These are phyloP conservation scores for Melanaphis sacchari DNA, from an alignment of 1,140 invertebrate genomes.

Conservation along the genomic window DNA sequence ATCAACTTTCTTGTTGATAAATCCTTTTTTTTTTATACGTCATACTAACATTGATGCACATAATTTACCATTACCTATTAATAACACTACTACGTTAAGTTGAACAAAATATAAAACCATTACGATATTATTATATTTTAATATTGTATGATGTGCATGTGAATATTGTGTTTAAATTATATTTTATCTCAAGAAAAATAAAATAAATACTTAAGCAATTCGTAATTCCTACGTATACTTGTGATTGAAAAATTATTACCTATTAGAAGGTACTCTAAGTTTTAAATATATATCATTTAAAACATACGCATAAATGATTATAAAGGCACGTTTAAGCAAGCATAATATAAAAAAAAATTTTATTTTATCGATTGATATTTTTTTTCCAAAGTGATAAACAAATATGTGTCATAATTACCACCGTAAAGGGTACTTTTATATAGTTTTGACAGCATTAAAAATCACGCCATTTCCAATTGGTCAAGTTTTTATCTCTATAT, in stretches of 20 bases:
- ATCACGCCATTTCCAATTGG: slow-evolving; percentile 2
- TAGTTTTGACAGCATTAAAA: slow-evolving; percentile 3
- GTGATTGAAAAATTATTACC: not conserved
- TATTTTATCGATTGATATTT: not conserved
- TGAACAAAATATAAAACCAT: not conserved
- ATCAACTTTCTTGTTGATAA: not conserved
- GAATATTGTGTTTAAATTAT: not conserved
- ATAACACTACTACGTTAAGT: too few species aligned
- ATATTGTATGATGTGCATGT: not conserved
- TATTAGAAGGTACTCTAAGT: not conserved
- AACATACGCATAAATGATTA: not conserved
- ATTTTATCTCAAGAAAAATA: not conserved
- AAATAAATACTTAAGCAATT: not conserved
- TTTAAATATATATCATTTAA: not conserved
- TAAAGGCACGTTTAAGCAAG: not conserved
- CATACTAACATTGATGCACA: not conserved
- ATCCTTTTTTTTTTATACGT: not conserved
- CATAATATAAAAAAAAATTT: not conserved
- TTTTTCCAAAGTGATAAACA: not conserved
- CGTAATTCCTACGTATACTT: not conserved
- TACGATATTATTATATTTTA: not conserved
- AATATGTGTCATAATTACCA: not conserved
- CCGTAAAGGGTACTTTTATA: not conserved
- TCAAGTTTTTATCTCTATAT: not conserved
- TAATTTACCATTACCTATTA: too few species aligned